Base-by-base conservation (phyloP, 2,888 invertebrate genomes). In the Eupithecia exiguata region DNA sequence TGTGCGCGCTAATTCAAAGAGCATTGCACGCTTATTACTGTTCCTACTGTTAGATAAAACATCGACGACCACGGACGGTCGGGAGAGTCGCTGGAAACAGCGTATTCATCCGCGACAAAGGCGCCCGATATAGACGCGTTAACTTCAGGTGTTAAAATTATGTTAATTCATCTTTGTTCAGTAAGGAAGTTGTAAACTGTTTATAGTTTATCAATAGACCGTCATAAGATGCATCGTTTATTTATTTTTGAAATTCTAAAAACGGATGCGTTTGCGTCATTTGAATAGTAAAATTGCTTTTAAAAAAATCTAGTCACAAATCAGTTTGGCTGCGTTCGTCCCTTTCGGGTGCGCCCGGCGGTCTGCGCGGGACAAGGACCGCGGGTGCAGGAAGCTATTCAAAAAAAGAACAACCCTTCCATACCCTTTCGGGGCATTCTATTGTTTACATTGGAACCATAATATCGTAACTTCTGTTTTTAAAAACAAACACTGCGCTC, bases 381-480 rank as follows among this genome's bases (percentile, higher is more conserved):
- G 73, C 78, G 83, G 82, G 87, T 88, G 90, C 91, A 93, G 94
- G 94, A 94, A 93, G 92, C 91, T 87, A 88, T 89, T 89, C 87
- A 91, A 93, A 94, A 93, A 94, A 94, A 92, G 90, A 91, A 89
- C 91, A 93, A 93, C 93, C 94, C 94, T 94, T 93, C 92, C 88
- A 91, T 87, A 91, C 92, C 93, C 94, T 92, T 91, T 92, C 84
- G 86, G 86, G 88, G 86, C 89, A 90, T 90, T 91, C 89, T 88
- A 90, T 91, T 92, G 91, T 91, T 92, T 89, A 91, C 86, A 79
- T 84, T 84, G 81, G 77, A 76, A 77, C 66, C 82, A 81, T 86
- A 90, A 90, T 80, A 89, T 83, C 88, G 80, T 87, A 92, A 81
- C 80, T 82, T 74, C 68, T 71, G 74, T 74, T 62, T 74, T 70